Evolutionary conservation across 2,888 invertebrate genomes (phyloP).

Genomic region (Leucozona laternaria): DNA sequence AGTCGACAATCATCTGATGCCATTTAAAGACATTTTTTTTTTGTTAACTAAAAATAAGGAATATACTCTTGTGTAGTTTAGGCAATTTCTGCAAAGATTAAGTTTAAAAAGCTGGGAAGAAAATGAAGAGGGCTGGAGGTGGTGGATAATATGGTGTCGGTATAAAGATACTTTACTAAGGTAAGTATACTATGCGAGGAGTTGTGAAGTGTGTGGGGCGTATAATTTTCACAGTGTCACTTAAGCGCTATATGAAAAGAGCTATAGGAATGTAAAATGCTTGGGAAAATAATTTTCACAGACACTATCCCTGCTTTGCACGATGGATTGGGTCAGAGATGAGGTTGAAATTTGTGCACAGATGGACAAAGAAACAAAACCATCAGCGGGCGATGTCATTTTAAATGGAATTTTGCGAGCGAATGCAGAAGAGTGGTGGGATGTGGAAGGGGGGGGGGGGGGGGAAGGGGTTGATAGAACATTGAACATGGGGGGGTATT

Average conservation of each 20-base stretch:
- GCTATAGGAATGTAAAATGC: constrained; percentile 44
- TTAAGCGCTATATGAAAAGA: constrained; percentile 11
- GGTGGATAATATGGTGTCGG: constrained; percentile 16
- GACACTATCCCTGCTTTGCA: not conserved
- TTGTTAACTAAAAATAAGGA: constrained; percentile 29
- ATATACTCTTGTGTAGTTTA: constrained; percentile 22
- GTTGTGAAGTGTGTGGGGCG: constrained; percentile 50
- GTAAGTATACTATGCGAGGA: not conserved
- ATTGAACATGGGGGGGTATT: not conserved
- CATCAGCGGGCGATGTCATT: constrained; percentile 19
- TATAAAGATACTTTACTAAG: not conserved
- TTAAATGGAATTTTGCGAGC: not conserved
- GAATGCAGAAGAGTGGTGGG: not conserved
- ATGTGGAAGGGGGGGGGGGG: not conserved
- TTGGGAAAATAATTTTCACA: constrained; percentile 58
- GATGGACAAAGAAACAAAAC: constrained; percentile 13
- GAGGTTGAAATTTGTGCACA: constrained; percentile 22
- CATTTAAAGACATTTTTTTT: constrained; percentile 42
- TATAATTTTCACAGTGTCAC: constrained; percentile 53
- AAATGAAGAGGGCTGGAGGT: not conserved
- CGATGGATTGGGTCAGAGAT: constrained; percentile 59
- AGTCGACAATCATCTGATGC: constrained; percentile 54
- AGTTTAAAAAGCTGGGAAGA: constrained; percentile 11
- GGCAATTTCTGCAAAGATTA: constrained; percentile 24
- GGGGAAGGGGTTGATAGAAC: not conserved